A percentile compares a stretch with the other conserved stretches of the same genome.
Evolutionary conservation across 2,113 vertebrate species (phyloP).

Genomic region (Chelonoidis abingdonii): DNA sequence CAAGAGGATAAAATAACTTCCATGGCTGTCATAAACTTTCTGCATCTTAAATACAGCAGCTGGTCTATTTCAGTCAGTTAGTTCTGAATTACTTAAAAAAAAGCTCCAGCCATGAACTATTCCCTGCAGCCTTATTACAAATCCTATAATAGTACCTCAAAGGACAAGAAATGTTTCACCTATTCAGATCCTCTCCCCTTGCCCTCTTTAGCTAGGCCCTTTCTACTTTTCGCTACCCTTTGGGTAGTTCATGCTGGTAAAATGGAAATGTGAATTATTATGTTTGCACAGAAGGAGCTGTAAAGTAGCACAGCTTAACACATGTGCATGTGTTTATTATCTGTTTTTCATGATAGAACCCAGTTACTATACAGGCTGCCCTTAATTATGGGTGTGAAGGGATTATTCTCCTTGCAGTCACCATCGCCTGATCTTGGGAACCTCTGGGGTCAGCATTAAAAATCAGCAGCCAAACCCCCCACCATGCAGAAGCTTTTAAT

Average conservation of each 20-base stretch:
- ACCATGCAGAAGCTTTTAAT: slow-evolving; percentile 61
- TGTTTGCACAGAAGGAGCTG: slow-evolving; percentile 83
- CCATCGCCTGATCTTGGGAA: slow-evolving; percentile 74
- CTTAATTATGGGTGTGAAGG: slow-evolving; percentile 85
- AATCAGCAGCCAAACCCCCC: slow-evolving; percentile 45
- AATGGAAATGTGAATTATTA: slow-evolving; percentile 84
- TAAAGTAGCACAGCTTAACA: slow-evolving; percentile 86
- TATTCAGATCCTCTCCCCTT: slow-evolving; percentile 77
- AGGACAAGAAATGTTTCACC: slow-evolving; percentile 81
- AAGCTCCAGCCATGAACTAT: slow-evolving; percentile 72
- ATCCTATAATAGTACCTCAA: slow-evolving; percentile 84
- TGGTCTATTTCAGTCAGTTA: slow-evolving; percentile 81
- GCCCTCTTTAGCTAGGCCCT: slow-evolving; percentile 65
- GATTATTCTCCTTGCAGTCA: slow-evolving; percentile 77
- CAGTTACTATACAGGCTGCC: slow-evolving; percentile 76
- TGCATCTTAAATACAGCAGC: slow-evolving; percentile 72
- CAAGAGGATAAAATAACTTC: slow-evolving; percentile 61
- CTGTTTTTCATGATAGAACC: slow-evolving; percentile 82
- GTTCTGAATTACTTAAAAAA: slow-evolving; percentile 79
- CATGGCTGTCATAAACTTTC: slow-evolving; percentile 69
- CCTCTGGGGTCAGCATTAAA: slow-evolving; percentile 72
- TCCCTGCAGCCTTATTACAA: slow-evolving; percentile 82
- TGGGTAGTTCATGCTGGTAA: slow-evolving; percentile 79
- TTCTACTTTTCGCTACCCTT: slow-evolving; percentile 78
- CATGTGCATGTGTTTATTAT: slow-evolving; percentile 86